Evolutionary conservation across 2,113 vertebrate species (phyloP), one percentile per base, ranked within the genome.

Genomic region (Smithornis capensis): DNA sequence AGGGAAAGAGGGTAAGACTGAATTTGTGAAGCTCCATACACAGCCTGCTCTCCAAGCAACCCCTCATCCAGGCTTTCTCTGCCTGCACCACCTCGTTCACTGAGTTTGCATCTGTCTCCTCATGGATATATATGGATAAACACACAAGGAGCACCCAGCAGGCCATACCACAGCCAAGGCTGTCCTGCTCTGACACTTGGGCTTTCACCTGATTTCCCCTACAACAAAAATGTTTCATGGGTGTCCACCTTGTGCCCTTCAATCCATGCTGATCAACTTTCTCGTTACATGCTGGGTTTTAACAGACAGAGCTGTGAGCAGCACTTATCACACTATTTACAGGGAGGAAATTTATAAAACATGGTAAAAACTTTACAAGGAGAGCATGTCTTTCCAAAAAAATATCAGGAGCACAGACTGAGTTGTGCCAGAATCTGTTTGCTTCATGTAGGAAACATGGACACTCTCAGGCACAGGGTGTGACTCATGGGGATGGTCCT

Each of bases 341-440:
- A 31, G 79, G 65, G 57, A 94, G 76, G 93, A 91, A 93, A 81
- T 83, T n/a, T 31, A 91, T 70, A 83, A 96, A 96, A 82, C 86
- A 83, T 4, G 14, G 65, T 83, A 83, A 89, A 52, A 95, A 87
- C 56, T 96, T 97, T 92, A 96, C 77, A 89, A 94, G 95, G 63
- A 90, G 38, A 95, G 38, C 50, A 29, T 56, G 24, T n/a, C 87
- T 82, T 90, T 47, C 19, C 19, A 80, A 90, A 92, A 81, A 49
- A 45, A 70, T 47, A 49, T 49, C 56, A 79, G 27, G 65, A 96
- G 62, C 35, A 67, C 85, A 68, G 55, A 50, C 14, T 7, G 24
- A 75, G 52, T 44, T 87, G 60, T 79, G 71, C 84, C 89, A 96
- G 87, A 62, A 90, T 45, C 80, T 8, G 13, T 62, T 67, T 52